phyloP scores from a whole-genome alignment of 2,113 vertebrate genomes.

The Panthera tigris region DNA sequence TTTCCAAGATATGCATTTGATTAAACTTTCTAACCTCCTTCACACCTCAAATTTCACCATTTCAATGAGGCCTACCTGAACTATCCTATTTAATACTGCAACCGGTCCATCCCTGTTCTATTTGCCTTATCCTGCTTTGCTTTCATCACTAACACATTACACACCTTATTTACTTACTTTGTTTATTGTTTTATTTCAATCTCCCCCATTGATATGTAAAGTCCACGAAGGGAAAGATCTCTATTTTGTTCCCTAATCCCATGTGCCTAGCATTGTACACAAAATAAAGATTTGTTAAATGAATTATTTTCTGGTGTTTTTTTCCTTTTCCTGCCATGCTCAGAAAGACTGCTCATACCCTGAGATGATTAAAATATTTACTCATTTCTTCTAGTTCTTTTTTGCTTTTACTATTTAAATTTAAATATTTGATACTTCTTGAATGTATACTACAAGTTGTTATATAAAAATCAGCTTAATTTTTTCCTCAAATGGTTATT shows the following conservation, averaged over 20 bases:
- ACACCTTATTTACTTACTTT: background rate
- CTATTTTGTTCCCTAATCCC: background rate
- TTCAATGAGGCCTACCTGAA: background rate
- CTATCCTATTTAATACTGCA: background rate
- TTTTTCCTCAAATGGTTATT: background rate
- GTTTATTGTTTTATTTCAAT: background rate
- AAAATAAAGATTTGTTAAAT: background rate
- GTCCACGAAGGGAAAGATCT: background rate
- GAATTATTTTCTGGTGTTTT: background rate
- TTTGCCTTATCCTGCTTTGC: background rate
- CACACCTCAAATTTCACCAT: background rate
- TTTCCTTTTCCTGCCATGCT: background rate
- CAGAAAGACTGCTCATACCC: background rate
- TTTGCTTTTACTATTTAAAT: background rate
- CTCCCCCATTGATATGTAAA: background rate
- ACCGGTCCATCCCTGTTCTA: background rate
- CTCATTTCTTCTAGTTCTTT: background rate
- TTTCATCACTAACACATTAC: background rate
- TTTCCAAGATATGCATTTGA: background rate
- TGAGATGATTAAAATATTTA: background rate
- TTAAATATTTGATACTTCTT: background rate
- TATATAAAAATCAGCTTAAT: background rate
- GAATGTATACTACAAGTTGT: background rate
- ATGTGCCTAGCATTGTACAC: background rate
- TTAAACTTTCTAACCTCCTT: background rate